Evolutionary conservation across 2,113 vertebrate species (phyloP), one percentile per base, ranked within the genome.

Genomic region (Arothron firmamentum): DNA sequence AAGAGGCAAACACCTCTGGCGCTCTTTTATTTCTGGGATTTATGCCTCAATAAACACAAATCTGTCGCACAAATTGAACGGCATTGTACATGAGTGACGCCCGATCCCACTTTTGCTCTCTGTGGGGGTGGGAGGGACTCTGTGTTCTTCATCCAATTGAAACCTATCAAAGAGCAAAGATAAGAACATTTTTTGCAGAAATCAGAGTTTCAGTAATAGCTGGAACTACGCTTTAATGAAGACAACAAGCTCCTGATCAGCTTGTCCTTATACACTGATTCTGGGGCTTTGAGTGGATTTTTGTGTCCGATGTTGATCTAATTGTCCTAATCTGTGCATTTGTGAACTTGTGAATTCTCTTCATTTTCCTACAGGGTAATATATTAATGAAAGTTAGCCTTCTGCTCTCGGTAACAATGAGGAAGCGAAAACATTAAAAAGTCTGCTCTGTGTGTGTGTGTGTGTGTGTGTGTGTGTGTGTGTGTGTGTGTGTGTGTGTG

Each of bases 361-460:
- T 70, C 56, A 10, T 45, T 13, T 46, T 57, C 45, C 56, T 66
- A 52, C 45, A 14, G 19, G 47, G 14, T 43, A 62, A 41, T 47
- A 52, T 70, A 67, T 67, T 58, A 52, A 59, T 55, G 16, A 12
- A 57, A 14, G 12, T 62, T 67, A 67, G 34, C 21, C 62, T 16
- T 5, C 43, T 48, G 34, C 52, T 66, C 42, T 63, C 53, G 62
- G 55, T 52, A 77, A 68, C 75, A 75, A 57, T 53, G 28, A 59
- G 56, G 46, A 4, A 21, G 19, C 41, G 4, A 28, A 7, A 28
- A 28, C n/a, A 56, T n/a, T 55, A 17, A 64, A 66, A 59, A 73
- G 48, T 6, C 14, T 59, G 18, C 51, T 50, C 52, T 50, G 61
- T 28, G 8, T 43, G 57, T 61, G 51, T 49, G 50, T 42, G 21